phyloP scores from a whole-genome alignment of 2,888 invertebrate species.

The Drymonia ruficornis region DNA sequence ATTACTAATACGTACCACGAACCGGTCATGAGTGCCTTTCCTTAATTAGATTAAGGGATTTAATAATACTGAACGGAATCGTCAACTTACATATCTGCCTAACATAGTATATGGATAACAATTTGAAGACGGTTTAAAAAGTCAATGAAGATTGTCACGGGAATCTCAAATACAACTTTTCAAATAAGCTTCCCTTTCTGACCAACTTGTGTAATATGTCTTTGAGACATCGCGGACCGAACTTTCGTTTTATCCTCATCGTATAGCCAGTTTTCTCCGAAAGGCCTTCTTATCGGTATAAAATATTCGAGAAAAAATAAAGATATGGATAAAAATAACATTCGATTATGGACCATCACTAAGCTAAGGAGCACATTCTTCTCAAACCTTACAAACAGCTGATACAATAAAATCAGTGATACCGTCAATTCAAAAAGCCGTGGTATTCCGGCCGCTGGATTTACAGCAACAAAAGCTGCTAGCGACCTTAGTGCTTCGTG shows the following conservation, averaged over 20 bases:
- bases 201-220: slow-evolving; percentile 1
- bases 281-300: too few species aligned
- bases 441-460: slow-evolving; percentile 18
- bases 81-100: too few species aligned
- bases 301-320: too few species aligned
- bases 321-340: too few species aligned
- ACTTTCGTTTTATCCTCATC: background rate
- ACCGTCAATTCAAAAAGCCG: slow-evolving; percentile 28
- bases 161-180: too few species aligned
- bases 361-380: background rate
- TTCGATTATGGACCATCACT: too few species aligned
- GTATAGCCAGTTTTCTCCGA: background rate
- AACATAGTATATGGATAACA: too few species aligned
- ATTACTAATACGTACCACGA: slow-evolving; percentile 14
- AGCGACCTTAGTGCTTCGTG: slow-evolving; percentile 4
- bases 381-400: background rate
- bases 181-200: background rate
- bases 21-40: slow-evolving; percentile 23
- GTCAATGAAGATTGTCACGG: too few species aligned
- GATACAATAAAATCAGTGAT: slow-evolving; percentile 42
- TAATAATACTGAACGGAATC: slow-evolving; percentile 18
- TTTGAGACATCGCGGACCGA: background rate
- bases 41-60: slow-evolving; percentile 48
- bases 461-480: slow-evolving; percentile 8
- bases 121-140: too few species aligned